These are phyloP conservation scores for Hippocampus barbouri DNA, from an alignment of 2,113 vertebrate species.

Conservation along the genomic window DNA sequence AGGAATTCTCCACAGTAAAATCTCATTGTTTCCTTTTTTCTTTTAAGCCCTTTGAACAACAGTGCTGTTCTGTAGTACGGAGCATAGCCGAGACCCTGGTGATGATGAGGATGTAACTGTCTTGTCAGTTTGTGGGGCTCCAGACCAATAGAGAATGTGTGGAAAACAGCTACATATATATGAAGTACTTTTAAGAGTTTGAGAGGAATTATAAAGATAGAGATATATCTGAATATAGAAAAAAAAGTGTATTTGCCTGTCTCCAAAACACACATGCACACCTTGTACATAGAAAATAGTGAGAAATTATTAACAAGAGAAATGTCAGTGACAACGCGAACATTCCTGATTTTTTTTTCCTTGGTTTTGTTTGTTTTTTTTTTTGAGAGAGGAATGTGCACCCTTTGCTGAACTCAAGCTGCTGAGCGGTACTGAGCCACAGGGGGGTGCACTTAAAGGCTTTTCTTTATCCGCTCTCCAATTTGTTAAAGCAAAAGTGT, in stretches of 20 bases:
- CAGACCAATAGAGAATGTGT: slow-evolving; percentile 90
- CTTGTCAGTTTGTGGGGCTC: slow-evolving; percentile 85
- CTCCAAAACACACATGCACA: slow-evolving; percentile 56
- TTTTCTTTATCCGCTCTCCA: slow-evolving; percentile 80
- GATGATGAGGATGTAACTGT: slow-evolving; percentile 83
- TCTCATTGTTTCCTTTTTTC: slow-evolving; percentile 32
- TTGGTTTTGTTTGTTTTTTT: slow-evolving; percentile 39
- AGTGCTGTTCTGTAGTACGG: slow-evolving; percentile 86
- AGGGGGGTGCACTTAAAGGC: slow-evolving; percentile 75
- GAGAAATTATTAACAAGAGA: slow-evolving; percentile 58
- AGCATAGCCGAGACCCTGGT: slow-evolving; percentile 78
- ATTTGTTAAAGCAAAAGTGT: slow-evolving; percentile 59
- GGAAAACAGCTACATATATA: slow-evolving; percentile 83
- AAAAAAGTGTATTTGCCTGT: slow-evolving; percentile 68
- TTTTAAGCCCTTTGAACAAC: slow-evolving; percentile 84
- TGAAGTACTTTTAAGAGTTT: slow-evolving; percentile 70
- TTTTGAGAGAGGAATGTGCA: slow-evolving; percentile 66
- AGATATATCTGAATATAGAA: slow-evolving; percentile 67
- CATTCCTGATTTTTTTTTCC: slow-evolving; percentile 65
- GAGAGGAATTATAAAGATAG: slow-evolving; percentile 70
- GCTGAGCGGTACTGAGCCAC: slow-evolving; percentile 84
- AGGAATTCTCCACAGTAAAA: slow-evolving; percentile 66
- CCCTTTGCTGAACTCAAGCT: slow-evolving; percentile 70
- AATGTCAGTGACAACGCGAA: slow-evolving; percentile 65
- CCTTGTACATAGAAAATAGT: slow-evolving; percentile 78